Evolutionary conservation across 1,140 invertebrate genomes (phyloP), one percentile per base, ranked within the genome.

Genomic region (Lutraria rhynchaena): DNA sequence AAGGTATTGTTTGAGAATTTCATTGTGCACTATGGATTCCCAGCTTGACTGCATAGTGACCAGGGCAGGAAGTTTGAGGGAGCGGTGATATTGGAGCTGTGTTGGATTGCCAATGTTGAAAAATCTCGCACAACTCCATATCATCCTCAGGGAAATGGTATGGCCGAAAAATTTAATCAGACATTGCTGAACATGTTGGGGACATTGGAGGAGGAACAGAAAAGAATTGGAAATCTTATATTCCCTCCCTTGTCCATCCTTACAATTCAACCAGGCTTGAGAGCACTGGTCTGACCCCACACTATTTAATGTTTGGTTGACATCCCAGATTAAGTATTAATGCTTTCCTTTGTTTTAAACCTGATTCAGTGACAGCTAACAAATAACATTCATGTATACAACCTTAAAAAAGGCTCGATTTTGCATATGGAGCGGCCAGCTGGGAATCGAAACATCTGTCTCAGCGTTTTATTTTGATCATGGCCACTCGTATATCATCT

Each of bases 1-100:
- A 58, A 70, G 15, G 67, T 24, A 41, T 27, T 85, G 11, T 61
- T 82, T 22, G 67, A 83, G 7, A 33, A 51, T 55, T 71, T 7
- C n/a, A n/a, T n/a, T n/a, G n/a, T n/a, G n/a, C n/a, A n/a, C n/a
- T n/a, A n/a, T n/a, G n/a, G n/a, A n/a, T n/a, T n/a, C n/a, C n/a
- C n/a, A n/a, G n/a, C n/a, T n/a, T n/a, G n/a, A n/a, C n/a, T n/a
- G n/a, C n/a, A n/a, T n/a, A n/a, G n/a, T n/a, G n/a, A n/a, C n/a
- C n/a, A n/a, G n/a, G n/a, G n/a, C n/a, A n/a, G n/a, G n/a, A n/a
- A n/a, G n/a, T n/a, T n/a, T n/a, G n/a, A n/a, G n/a, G n/a, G n/a
- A n/a, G n/a, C n/a, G n/a, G n/a, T n/a, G n/a, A n/a, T n/a, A n/a
- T n/a, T n/a, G n/a, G n/a, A n/a, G n/a, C n/a, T n/a, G n/a, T n/a